Percentiles rank a stretch among this genome's conserved stretches.
Evolutionary conservation across 2,113 vertebrate species (phyloP).

Genomic region (Alethe diademata): DNA sequence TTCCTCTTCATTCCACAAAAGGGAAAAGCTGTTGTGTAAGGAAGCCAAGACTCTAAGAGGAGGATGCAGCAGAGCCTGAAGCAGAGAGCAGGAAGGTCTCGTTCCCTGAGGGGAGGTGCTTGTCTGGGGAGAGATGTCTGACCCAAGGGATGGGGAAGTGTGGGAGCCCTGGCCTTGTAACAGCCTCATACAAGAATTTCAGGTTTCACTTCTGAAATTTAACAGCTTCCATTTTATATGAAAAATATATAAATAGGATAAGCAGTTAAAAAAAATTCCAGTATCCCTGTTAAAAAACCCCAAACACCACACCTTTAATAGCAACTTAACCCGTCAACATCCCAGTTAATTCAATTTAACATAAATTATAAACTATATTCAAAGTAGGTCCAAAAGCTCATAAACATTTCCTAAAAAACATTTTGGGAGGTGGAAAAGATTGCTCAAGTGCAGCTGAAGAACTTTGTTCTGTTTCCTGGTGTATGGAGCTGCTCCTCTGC

Average conservation of each 20-base stretch:
- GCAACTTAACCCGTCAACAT: neutral
- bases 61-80: neutral
- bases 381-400: neutral
- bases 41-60: too few species aligned
- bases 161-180: neutral
- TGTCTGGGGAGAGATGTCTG: neutral
- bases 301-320: neutral
- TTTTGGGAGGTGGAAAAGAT: neutral
- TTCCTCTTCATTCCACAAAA: neutral
- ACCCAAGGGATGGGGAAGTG: accelerated
- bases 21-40: neutral
- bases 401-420: neutral
- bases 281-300: neutral
- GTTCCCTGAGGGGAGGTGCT: accelerated
- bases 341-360: neutral
- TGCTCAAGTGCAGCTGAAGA: neutral
- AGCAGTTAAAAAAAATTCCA: neutral
- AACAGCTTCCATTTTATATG: neutral
- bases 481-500: accelerated
- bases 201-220: neutral
- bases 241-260: neutral
- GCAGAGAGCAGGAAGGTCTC: neutral
- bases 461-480: neutral
- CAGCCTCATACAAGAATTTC: neutral
- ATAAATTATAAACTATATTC: neutral